Evolutionary conservation across 2,888 invertebrate genomes (phyloP).

Genomic region (Digitonthophagus gazella): DNA sequence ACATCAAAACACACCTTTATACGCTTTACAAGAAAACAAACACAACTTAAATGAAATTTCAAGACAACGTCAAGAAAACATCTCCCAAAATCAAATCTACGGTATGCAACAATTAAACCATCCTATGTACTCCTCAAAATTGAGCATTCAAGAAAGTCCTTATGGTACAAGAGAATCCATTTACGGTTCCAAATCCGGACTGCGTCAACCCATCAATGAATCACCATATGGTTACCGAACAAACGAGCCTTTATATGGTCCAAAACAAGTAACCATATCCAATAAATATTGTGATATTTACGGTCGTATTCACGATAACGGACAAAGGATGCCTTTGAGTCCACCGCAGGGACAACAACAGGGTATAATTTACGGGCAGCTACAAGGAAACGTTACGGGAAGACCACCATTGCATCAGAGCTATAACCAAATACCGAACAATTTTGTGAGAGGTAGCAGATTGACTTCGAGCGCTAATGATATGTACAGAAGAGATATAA

Average conservation of each 20-base stretch:
- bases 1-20: conserved; percentile 22
- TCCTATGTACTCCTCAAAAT: conserved; percentile 33
- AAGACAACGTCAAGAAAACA: conserved; percentile 22
- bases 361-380: conserved; percentile 48
- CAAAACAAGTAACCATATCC: conserved; percentile 41
- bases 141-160: conserved; percentile 17
- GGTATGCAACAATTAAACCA: conserved; percentile 20
- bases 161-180: conserved; percentile 22
- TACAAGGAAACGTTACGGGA: conserved; percentile 38
- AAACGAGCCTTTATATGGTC: conserved; percentile 10
- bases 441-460: conserved; percentile 47
- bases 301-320: conserved; percentile 49
- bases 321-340: conserved; percentile 28
- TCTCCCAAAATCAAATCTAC: conserved; percentile 19
- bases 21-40: conserved; percentile 26
- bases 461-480: conserved; percentile 50
- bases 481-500: conserved; percentile 41
- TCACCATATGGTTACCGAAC: conserved; percentile 29
- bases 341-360: conserved; percentile 37
- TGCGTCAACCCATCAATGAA: conserved; percentile 15
- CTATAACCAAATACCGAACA: conserved; percentile 36
- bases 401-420: conserved; percentile 35
- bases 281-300: conserved; percentile 51
- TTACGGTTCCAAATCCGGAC: conserved; percentile 19
- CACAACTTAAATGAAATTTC: conserved; percentile 20